Conservation (phyloP, 2,888 invertebrate species). For the Andrena fulva region DNA sequence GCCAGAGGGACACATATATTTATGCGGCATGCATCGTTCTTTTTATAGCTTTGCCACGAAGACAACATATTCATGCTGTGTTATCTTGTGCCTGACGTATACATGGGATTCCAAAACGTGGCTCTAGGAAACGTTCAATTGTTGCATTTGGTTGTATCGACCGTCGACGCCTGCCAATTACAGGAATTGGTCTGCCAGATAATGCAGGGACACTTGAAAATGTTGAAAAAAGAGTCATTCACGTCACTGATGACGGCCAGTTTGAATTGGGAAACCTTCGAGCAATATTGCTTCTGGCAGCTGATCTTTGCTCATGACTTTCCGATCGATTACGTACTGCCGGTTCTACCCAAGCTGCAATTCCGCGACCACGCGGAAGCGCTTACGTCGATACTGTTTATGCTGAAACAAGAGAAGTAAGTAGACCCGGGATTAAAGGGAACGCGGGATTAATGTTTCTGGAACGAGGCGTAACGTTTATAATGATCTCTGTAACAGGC, state of each 20-base stretch:
- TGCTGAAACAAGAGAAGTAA: slow-evolving; percentile 95
- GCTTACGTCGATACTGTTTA: slow-evolving; percentile 93
- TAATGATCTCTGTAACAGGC: slow-evolving; percentile 85
- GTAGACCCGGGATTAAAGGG: slow-evolving; percentile 60
- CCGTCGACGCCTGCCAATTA: slow-evolving; percentile 95
- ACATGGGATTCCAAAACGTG: slow-evolving; percentile 94
- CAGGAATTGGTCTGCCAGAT: slow-evolving; percentile 96
- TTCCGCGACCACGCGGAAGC: slow-evolving; percentile 96
- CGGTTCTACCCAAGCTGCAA: slow-evolving; percentile 91
- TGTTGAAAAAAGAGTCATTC: slow-evolving; percentile 92
- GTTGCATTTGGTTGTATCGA: slow-evolving; percentile 94
- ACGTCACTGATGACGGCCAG: slow-evolving; percentile 92
- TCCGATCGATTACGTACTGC: slow-evolving; percentile 94
- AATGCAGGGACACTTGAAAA: slow-evolving; percentile 93
- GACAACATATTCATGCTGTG: slow-evolving; percentile 95
- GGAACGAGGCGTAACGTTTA: neutral
- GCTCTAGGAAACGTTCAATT: slow-evolving; percentile 95
- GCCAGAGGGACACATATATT: neutral
- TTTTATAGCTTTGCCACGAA: slow-evolving; percentile 91
- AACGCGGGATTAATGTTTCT: no score
- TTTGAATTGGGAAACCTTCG: slow-evolving; percentile 98
- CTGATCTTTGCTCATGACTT: slow-evolving; percentile 97
- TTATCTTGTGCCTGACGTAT: slow-evolving; percentile 97
- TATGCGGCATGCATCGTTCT: slow-evolving; percentile 6
- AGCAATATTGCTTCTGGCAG: slow-evolving; percentile 99